Evolutionary conservation across 37 sponge, comb jelly and placozoan species (phyloP).

Genomic region (Ianthella basta): DNA sequence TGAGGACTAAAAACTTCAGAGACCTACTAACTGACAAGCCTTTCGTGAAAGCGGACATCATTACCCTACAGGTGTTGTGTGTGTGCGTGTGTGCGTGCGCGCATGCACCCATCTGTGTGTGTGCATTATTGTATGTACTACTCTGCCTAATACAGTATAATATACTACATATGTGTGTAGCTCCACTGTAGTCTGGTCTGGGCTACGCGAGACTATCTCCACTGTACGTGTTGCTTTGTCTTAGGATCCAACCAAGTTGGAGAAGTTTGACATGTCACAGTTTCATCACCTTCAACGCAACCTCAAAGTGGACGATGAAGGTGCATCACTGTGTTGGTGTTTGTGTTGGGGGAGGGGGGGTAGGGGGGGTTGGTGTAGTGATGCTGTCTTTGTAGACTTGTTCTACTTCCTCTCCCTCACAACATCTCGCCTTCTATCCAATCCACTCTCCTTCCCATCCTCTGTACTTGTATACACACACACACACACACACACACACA

Average conservation of each 20-base stretch:
- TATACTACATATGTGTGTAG: no score
- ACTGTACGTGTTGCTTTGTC: not conserved
- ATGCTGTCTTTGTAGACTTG: no score
- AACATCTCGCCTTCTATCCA: no score
- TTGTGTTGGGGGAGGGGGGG: no score
- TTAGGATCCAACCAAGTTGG: slow-evolving; percentile 87
- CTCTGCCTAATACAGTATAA: no score
- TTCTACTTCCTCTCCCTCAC: no score
- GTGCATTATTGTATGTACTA: not conserved
- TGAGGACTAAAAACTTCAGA: slow-evolving; percentile 80
- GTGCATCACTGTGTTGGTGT: slow-evolving; percentile 11
- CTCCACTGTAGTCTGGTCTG: no score
- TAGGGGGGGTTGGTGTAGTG: no score
- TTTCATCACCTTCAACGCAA: slow-evolving; percentile 93
- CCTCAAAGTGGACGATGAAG: slow-evolving; percentile 77
- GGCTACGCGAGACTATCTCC: no score
- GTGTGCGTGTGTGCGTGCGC: slow-evolving; percentile 17
- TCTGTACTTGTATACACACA: no score
- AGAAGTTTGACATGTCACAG: slow-evolving; percentile 85
- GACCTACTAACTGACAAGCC: slow-evolving; percentile 92
- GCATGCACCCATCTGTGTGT: not conserved
- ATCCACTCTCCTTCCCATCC: no score
- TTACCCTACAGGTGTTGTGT: slow-evolving; percentile 77
- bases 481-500: no score
- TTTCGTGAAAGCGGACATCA: slow-evolving; percentile 83